These are phyloP conservation scores for Cavia aperea DNA, from an alignment of 2,113 vertebrate genomes.

Conservation along the genomic window DNA sequence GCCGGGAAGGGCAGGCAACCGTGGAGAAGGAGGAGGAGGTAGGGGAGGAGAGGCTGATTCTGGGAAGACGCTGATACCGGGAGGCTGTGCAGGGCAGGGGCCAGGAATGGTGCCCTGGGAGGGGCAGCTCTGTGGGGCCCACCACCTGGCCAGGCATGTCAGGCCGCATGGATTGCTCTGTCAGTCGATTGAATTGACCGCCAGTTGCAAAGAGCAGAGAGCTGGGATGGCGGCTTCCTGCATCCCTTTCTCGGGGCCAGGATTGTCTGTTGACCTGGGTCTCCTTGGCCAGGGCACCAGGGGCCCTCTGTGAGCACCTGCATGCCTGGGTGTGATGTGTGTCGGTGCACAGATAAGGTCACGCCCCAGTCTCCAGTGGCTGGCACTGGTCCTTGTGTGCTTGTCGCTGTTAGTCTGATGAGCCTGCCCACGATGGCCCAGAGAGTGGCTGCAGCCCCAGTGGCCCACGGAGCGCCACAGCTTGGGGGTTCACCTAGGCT, in stretches of 20 bases:
- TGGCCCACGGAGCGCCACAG: rapidly evolving
- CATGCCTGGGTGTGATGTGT: neutral
- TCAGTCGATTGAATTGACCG: neutral
- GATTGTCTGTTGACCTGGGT: neutral
- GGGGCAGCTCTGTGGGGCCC: neutral
- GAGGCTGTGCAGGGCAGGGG: neutral
- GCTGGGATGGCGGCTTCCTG: neutral
- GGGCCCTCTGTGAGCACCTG: neutral
- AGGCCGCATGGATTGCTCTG: neutral
- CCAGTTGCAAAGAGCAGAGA: neutral
- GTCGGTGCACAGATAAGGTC: neutral
- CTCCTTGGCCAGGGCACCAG: neutral
- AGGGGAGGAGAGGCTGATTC: neutral
- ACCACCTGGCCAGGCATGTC: too few species aligned
- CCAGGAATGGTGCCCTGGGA: neutral
- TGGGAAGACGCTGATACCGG: rapidly evolving
- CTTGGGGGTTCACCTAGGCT: neutral
- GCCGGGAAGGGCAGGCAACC: neutral
- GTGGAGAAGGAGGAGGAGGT: neutral
- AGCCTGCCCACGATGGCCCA: neutral
- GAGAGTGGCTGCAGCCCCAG: rapidly evolving
- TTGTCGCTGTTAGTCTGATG: neutral
- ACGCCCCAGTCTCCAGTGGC: neutral
- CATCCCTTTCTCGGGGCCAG: neutral
- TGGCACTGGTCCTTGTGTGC: neutral